A percentile compares a stretch with the other conserved stretches of the same genome.
Evolutionary conservation across 2,113 vertebrate species (phyloP).

Genomic region (Halcyon malimbica): DNA sequence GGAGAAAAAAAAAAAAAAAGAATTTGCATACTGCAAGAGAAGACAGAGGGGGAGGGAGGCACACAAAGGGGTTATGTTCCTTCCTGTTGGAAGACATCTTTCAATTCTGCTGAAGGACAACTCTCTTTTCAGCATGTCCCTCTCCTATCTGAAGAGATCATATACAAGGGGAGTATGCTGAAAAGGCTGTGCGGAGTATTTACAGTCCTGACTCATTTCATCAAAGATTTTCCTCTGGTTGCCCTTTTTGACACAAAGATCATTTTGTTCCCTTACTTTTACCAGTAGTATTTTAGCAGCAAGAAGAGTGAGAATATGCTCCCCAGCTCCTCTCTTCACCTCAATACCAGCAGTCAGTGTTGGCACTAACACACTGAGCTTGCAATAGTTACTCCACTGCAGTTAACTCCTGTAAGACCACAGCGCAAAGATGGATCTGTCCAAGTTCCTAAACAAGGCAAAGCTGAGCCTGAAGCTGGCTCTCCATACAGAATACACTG

Average conservation of each 20-base stretch:
- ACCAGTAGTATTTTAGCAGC: background rate
- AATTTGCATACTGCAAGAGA: constrained; percentile 68
- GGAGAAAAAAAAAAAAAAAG: background rate
- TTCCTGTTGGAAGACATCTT: background rate
- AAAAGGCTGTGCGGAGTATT: constrained; percentile 1
- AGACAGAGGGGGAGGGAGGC: background rate
- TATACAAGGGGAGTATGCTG: background rate
- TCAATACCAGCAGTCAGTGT: rapidly evolving
- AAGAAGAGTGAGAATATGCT: background rate
- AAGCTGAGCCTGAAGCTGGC: background rate
- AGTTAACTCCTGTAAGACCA: background rate
- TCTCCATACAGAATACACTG: background rate
- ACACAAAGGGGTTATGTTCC: background rate
- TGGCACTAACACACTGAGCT: background rate
- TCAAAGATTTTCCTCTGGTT: background rate
- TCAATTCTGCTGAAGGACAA: background rate
- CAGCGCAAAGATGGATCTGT: background rate
- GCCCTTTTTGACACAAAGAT: background rate
- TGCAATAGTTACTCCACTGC: background rate
- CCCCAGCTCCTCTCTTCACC: background rate
- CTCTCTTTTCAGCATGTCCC: background rate
- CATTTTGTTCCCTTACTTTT: background rate
- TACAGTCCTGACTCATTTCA: background rate
- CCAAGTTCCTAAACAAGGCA: background rate
- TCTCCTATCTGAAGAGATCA: background rate